Evolutionary conservation across 2,113 vertebrate genomes (phyloP).

Genomic region (Thomomys bottae): DNA sequence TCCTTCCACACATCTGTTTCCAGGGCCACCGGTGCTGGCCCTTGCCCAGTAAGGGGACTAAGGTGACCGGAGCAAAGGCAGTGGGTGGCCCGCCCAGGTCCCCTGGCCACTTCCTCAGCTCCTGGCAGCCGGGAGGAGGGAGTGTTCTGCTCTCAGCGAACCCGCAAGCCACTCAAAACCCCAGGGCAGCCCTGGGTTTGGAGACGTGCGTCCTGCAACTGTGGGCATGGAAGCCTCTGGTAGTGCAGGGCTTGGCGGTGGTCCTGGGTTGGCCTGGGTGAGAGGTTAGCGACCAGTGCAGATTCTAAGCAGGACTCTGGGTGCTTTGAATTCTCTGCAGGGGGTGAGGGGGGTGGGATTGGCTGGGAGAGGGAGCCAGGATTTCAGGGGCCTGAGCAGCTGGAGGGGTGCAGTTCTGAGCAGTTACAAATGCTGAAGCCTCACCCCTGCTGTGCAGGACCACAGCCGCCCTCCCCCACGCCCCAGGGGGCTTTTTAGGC

Average conservation of each 20-base stretch:
- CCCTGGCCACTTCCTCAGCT: not conserved
- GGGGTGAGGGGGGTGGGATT: not conserved
- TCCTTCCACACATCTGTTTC: not conserved
- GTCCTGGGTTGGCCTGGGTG: not conserved
- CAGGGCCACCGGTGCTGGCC: not conserved
- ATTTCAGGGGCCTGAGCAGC: not conserved
- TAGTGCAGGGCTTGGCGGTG: not conserved
- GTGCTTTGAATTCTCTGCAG: not conserved
- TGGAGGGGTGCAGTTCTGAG: no score
- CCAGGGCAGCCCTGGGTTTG: not conserved
- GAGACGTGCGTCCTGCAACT: not conserved
- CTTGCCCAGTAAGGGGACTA: not conserved
- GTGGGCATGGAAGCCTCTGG: not conserved
- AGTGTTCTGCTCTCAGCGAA: no score
- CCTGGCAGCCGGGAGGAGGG: not conserved
- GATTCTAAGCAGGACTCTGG: no score
- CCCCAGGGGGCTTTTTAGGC: constrained; percentile 70
- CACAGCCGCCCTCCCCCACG: constrained; percentile 27
- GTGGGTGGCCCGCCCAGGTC: not conserved
- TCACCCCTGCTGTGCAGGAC: not conserved
- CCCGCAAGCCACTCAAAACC: no score
- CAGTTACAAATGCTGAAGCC: no score
- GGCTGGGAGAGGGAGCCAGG: not conserved
- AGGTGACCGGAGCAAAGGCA: not conserved
- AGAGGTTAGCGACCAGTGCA: no score